Evolutionary conservation across 2,888 invertebrate species (phyloP).

Genomic region (Schizaphis graminum): DNA sequence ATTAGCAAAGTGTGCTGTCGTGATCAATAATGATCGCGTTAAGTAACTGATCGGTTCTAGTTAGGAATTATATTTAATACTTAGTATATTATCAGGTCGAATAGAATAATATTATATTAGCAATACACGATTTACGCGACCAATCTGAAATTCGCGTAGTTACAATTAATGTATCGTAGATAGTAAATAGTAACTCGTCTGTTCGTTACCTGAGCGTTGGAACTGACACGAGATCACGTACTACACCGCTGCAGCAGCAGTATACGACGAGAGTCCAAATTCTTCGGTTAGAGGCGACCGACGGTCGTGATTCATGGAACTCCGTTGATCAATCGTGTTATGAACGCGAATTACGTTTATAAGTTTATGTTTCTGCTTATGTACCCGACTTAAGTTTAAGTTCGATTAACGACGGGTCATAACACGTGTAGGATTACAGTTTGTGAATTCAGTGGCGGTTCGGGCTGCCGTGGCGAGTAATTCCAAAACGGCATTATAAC

Average conservation of each 20-base stretch:
- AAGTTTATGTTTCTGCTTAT: background rate
- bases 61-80: background rate
- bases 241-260: background rate
- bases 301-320: background rate
- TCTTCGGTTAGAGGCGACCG: background rate
- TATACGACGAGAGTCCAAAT: background rate
- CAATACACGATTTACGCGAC: background rate
- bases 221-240: background rate
- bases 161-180: background rate
- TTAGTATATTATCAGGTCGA: background rate
- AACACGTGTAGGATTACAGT: background rate
- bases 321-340: background rate
- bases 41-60: background rate
- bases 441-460: background rate
- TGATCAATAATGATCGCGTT: background rate
- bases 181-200: background rate
- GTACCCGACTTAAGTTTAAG: background rate
- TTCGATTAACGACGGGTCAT: background rate
- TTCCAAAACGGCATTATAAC: background rate
- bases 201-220: background rate
- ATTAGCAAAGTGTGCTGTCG: too few species aligned
- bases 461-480: background rate
- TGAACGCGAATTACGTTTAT: background rate
- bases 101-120: background rate
- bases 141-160: background rate